These are phyloP conservation scores for Deroptyus accipitrinus DNA, from an alignment of 2,113 vertebrate species.

Conservation along the genomic window DNA sequence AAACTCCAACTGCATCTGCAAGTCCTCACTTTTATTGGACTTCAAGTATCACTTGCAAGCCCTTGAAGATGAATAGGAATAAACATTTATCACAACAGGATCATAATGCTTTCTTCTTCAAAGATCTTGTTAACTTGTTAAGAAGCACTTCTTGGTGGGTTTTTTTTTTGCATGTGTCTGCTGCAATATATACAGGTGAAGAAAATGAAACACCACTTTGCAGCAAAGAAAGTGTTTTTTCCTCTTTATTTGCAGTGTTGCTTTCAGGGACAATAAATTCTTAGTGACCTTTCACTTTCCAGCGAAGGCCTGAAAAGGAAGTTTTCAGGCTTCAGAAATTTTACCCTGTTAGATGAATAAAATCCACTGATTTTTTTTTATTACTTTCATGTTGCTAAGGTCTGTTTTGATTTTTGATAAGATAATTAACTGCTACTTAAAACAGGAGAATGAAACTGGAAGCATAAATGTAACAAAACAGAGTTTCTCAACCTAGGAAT, in stretches of 20 bases:
- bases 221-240: neutral
- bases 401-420: neutral
- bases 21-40: neutral
- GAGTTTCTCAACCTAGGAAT: neutral
- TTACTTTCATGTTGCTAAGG: constrained; percentile 12
- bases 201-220: neutral
- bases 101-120: neutral
- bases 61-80: neutral
- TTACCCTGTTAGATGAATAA: neutral
- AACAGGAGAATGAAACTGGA: neutral
- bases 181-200: neutral
- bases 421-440: constrained; percentile 45
- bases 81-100: neutral
- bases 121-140: neutral
- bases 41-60: neutral
- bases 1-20: neutral
- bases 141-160: neutral
- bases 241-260: constrained; percentile 2
- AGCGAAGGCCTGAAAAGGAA: neutral
- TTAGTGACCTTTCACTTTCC: constrained; percentile 41
- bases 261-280: constrained; percentile 34
- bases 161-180: neutral
- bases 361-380: constrained; percentile 20
- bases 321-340: constrained; percentile 37
- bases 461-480: neutral